These are phyloP conservation scores for Ophraella communa DNA, from an alignment of 2,888 invertebrate genomes.

Conservation along the genomic window DNA sequence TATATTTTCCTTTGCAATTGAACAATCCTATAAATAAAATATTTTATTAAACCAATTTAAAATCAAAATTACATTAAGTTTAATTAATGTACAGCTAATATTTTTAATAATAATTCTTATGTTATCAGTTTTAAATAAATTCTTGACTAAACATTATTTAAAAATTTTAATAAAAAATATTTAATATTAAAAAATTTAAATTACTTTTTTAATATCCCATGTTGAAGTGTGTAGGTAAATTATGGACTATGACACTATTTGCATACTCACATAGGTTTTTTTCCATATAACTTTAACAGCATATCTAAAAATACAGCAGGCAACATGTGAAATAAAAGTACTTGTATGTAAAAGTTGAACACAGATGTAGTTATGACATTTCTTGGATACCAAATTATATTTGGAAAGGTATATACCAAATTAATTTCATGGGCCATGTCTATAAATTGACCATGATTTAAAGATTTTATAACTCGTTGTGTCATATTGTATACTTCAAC, in stretches of 20 bases:
- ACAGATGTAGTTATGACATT: constrained; percentile 67
- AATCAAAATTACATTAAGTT: no score
- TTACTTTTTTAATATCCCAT: no score
- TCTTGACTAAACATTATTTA: no score
- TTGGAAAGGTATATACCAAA: constrained; percentile 69
- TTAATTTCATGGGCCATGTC: constrained; percentile 53
- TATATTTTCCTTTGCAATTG: not conserved
- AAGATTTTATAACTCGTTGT: constrained; percentile 71
- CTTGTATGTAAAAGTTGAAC: constrained; percentile 66
- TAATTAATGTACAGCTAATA: no score
- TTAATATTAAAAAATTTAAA: no score
- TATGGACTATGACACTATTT: not conserved
- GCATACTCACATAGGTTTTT: constrained; percentile 69
- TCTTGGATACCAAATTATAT: constrained; percentile 72
- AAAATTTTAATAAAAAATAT: no score
- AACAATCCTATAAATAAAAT: not conserved
- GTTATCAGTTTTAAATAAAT: no score
- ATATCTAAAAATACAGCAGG: constrained; percentile 81
- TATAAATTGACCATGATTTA: constrained; percentile 71
- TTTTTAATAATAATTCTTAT: no score
- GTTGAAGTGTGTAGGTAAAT: no score
- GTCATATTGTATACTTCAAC: constrained; percentile 82
- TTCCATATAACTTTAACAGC: constrained; percentile 69
- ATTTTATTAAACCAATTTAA: not conserved
- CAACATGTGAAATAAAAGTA: constrained; percentile 60